A percentile compares a stretch with the other conserved stretches of the same genome.
Conservation (phyloP, 2,113 vertebrate species). For the Cisticola juncidis region DNA sequence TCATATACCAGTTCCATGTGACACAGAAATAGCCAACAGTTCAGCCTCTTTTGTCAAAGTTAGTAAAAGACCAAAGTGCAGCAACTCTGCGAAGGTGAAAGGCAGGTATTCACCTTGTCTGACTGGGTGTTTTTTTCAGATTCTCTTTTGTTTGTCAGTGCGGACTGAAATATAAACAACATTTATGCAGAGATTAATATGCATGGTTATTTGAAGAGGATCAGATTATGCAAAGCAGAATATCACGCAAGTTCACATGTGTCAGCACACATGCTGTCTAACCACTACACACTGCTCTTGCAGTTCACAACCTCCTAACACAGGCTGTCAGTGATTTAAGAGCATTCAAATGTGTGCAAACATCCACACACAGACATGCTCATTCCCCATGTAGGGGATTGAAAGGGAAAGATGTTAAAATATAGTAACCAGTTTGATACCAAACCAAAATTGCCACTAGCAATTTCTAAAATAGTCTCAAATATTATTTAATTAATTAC, state of each 20-base stretch:
- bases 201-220: not conserved
- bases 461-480: not conserved
- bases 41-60: not conserved
- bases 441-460: not conserved
- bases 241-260: not conserved
- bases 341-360: no score
- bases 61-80: not conserved
- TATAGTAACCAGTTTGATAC: not conserved
- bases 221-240: not conserved
- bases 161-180: not conserved
- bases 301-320: not conserved
- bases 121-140: constrained; percentile 41
- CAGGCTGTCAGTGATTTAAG: not conserved
- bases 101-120: constrained; percentile 30
- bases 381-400: fast-evolving
- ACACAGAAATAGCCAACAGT: not conserved
- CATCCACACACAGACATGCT: not conserved
- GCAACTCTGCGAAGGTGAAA: not conserved
- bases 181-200: not conserved
- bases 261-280: not conserved
- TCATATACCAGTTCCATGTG: not conserved
- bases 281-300: not conserved
- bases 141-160: constrained; percentile 10
- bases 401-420: not conserved
- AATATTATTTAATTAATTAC: not conserved